Evolutionary conservation across 2,113 vertebrate genomes (phyloP), one percentile per base, ranked within the genome.

Genomic region (Platichthys stellatus): DNA sequence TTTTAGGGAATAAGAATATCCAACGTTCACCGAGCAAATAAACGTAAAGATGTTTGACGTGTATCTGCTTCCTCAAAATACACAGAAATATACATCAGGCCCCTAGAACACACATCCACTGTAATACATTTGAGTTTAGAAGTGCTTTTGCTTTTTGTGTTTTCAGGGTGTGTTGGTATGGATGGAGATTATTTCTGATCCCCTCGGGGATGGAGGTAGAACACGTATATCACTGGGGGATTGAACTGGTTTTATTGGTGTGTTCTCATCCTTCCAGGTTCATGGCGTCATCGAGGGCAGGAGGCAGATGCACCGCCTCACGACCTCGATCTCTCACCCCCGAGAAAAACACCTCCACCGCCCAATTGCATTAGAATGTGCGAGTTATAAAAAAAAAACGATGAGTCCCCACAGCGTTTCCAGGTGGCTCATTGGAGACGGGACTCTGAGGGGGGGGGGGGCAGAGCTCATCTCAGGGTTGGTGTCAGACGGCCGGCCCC

Each of bases 281-380:
- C 6, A 9, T 80, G 45, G 63, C 69, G 38, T 56, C 49, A 74
- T 77, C 53, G 28, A 3, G 26, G 38, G 21, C 75, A 68, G 51
- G 24, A 78, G 40, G 71, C 53, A 86, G 79, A 84, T 77, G 80
- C 28, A 47, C 45, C 1, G 13, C 58, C 2, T 40, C 9, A 8
- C 40, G 62, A 71, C 77, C 83, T 81, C 72, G 67, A 86, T 74
- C 79, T 69, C 31, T 79, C 75, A 78, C 62, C 79, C 79, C 71
- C 23, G 5, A 58, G 70, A 23, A 23, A 6, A 23, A 6, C 35
- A 69, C 58, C 45, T 75, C 60, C 3, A 20, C 40, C 40, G 69
- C 78, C 78, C 11, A 1, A 49, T 57, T 68, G 51, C 70, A 11
- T 61, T 63, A 80, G 77, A 80, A 78, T 1, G 58, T 76, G 75